These are phyloP conservation scores for Hycleus phaleratus DNA, from an alignment of 1,140 invertebrate species.

Conservation along the genomic window DNA sequence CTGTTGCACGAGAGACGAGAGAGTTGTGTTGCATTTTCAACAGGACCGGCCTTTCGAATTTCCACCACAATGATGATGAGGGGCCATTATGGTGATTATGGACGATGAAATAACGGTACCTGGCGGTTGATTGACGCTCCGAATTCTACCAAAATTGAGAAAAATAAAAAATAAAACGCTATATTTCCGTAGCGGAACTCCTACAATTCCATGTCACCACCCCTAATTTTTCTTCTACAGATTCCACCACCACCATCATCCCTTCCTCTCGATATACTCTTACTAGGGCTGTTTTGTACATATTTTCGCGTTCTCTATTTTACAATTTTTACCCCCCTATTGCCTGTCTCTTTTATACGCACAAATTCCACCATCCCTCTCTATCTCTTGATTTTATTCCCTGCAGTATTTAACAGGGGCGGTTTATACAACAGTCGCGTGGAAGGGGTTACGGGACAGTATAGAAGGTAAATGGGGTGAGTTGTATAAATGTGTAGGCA, in stretches of 20 bases:
- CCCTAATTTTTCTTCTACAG: too few species aligned
- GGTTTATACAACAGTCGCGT: not conserved
- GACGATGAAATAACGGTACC: too few species aligned
- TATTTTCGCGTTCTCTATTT: constrained; percentile 41
- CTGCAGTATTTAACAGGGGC: constrained; percentile 25
- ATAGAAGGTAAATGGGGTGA: not conserved
- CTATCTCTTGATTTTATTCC: constrained; percentile 29
- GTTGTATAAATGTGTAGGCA: not conserved
- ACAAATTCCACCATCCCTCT: not conserved
- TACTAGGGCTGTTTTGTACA: constrained; percentile 40
- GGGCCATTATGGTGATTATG: too few species aligned
- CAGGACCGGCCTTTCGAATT: too few species aligned
- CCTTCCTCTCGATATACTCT: constrained; percentile 28
- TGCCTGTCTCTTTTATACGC: too few species aligned
- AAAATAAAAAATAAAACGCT: constrained; percentile 18
- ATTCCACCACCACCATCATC: constrained; percentile 22
- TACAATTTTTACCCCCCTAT: constrained; percentile 37
- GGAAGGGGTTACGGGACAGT: not conserved
- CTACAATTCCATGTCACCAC: constrained; percentile 31
- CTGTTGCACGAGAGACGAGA: too few species aligned
- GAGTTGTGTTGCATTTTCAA: too few species aligned
- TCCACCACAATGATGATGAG: too few species aligned
- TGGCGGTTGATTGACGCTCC: not conserved
- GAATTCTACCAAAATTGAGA: constrained; percentile 23
- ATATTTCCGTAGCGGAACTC: constrained; percentile 38